These are phyloP conservation scores for Triplophysa yarkandensis DNA, from an alignment of 2,797 vertebrate species.

Conservation along the genomic window DNA sequence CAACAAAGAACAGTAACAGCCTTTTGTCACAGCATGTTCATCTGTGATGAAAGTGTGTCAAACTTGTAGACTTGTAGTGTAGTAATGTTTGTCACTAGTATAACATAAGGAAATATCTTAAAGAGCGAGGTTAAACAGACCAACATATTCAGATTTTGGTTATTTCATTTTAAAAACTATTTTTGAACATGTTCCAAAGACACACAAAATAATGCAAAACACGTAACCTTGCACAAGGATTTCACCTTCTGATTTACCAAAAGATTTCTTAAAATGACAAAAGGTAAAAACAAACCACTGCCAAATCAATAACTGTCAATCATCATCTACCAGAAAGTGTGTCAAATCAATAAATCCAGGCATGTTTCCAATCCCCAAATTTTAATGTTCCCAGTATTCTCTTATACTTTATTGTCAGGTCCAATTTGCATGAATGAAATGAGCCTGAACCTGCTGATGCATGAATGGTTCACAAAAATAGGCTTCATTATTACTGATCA, in stretches of 20 bases:
- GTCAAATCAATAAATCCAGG: conserved; percentile 19
- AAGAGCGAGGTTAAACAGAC: background rate
- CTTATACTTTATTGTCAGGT: background rate
- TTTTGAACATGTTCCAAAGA: background rate
- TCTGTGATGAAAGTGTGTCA: background rate
- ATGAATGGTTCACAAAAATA: too few species aligned
- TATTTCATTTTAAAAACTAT: background rate
- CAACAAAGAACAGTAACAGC: conserved; percentile 29
- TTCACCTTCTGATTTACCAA: too few species aligned
- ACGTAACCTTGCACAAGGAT: too few species aligned
- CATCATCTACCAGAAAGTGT: background rate
- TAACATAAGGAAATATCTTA: background rate
- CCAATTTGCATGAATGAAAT: background rate
- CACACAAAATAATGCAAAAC: background rate
- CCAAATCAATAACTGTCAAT: conserved; percentile 10
- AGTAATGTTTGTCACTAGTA: background rate
- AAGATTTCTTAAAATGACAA: background rate
- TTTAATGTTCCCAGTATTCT: too few species aligned
- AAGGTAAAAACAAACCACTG: background rate
- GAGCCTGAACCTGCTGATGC: background rate
- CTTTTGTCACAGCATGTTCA: conserved; percentile 35
- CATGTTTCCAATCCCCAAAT: background rate
- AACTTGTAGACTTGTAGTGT: too few species aligned
- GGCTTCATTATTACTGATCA: too few species aligned
- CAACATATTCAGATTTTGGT: background rate